phyloP scores from a whole-genome alignment of 2,888 invertebrate species.

The Strigamia crassipes region DNA sequence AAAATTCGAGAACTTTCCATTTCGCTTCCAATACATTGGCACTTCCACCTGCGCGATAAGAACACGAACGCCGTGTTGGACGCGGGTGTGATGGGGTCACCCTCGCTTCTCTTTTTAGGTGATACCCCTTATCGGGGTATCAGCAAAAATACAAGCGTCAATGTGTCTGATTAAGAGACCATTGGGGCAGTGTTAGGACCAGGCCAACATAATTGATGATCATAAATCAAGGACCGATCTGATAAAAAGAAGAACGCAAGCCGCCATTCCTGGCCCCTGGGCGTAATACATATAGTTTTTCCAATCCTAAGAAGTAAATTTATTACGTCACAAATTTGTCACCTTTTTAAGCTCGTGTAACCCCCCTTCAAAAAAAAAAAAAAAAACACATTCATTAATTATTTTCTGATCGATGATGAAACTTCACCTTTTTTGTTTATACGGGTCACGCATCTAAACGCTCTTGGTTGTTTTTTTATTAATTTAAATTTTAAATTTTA shows the following conservation, averaged over 20 bases:
- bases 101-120: background rate
- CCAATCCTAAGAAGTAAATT: constrained; percentile 7
- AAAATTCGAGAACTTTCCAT: background rate
- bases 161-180: constrained; percentile 30
- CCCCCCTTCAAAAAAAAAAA: too few relatives aligned
- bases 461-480: background rate
- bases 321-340: constrained; percentile 30
- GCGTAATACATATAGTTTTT: constrained; percentile 6
- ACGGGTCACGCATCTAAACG: background rate
- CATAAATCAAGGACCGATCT: constrained; percentile 18
- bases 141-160: constrained; percentile 22
- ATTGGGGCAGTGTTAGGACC: constrained; percentile 17
- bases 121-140: constrained; percentile 22
- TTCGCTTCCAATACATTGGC: background rate
- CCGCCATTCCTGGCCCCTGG: background rate
- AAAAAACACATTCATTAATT: background rate
- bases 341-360: background rate
- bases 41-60: constrained; percentile 8
- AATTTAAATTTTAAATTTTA: background rate
- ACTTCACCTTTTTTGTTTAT: background rate
- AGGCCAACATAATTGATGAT: constrained; percentile 25
- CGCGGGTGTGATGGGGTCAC: background rate
- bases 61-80: background rate
- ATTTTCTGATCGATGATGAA: background rate
- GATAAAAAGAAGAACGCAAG: constrained; percentile 2